Conservation (phyloP, 2,113 vertebrate genomes). For the Danio rerio region GRCz12tu NC_133188.1:51800001-51800500, state of each 20-base stretch:
- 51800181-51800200: conserved; percentile 67
- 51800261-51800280: not conserved
- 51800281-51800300: not conserved
- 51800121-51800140: conserved; percentile 60
- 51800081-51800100: conserved; percentile 68
- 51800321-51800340: too few species aligned
- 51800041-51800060: conserved; percentile 47
- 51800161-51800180: conserved; percentile 60
- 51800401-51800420: too few species aligned
- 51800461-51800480: too few species aligned
- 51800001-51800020: conserved; percentile 45
- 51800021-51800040: conserved; percentile 45
- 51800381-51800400: too few species aligned
- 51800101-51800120: conserved; percentile 69
- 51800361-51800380: too few species aligned
- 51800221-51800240: not conserved
- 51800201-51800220: conserved; percentile 13
- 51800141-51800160: conserved; percentile 67
- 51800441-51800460: too few species aligned
- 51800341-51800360: too few species aligned
- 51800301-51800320: too few species aligned
- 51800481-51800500: too few species aligned
- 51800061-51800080: conserved; percentile 64
- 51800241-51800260: not conserved
- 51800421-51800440: too few species aligned